Evolutionary conservation across 2,113 vertebrate species (phyloP), one percentile per base, ranked within the genome.

Genomic region (Neotragus pygmaeus): DNA sequence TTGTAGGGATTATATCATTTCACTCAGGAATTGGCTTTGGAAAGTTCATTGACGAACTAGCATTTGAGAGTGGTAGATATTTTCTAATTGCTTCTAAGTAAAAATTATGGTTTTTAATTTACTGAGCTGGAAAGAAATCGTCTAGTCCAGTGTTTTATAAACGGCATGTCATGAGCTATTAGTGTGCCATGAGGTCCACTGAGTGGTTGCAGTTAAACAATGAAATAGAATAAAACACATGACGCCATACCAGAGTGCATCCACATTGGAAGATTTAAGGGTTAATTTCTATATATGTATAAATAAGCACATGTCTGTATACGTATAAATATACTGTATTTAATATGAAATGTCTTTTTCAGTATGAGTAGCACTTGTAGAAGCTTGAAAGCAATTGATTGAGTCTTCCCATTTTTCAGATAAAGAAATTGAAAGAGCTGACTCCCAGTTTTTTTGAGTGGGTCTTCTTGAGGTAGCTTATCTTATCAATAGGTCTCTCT

Each of bases 51-150:
- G 39, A 90, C 53, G 57, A 90, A 62, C 81, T 73, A 45, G 84
- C 43, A 58, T 88, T 87, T 97, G 64, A 73, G 21, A 80, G 43
- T 87, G 64, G 73, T 64, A 51, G 57, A n/a, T 96, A 89, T 81
- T 93, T 97, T 96, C 93, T 87, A 88, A 73, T 58, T 33, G 21
- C 33, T 47, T 91, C 49, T 94, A 78, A 89, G 30, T 89, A 84
- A 94, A 94, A 95, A 95, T 73, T n/a, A 64, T 62, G 7, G 15
- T 57, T 88, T 97, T 96, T 75, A 33, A 66, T 88, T 84, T 64
- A 93, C 88, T 95, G 66, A 94, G n/a, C 33, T 88, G 55, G 45
- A 83, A 89, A 93, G n/a, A 95, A 95, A 73, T 86, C 28, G 84
- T 85, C 16, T 28, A 80, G 86, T 77, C 10, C 60, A 80, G 43